Conservation (phyloP, 1,140 invertebrate species). For the Bombyx mori region ASM3026992v2 NC_085110.1:7454501-7455000, state of each 20-base stretch:
- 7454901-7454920: conserved; percentile 76
- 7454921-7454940: conserved; percentile 42
- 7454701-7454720: not conserved
- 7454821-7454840: conserved; percentile 36
- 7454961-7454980: no score
- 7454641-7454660: conserved; percentile 39
- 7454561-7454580: conserved; percentile 41
- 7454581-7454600: conserved; percentile 44
- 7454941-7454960: conserved; percentile 18
- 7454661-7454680: conserved; percentile 15
- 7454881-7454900: conserved; percentile 79
- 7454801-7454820: conserved; percentile 80
- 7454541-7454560: no score
- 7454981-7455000: no score
- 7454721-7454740: conserved; percentile 15
- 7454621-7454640: conserved; percentile 35
- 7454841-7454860: conserved; percentile 25
- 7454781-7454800: conserved; percentile 76
- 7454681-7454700: not conserved
- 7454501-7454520: no score
- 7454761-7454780: conserved; percentile 75
- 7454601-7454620: conserved; percentile 16
- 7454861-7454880: conserved; percentile 83
- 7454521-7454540: no score
- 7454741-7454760: conserved; percentile 37